Conservation (phyloP, 2,888 invertebrate species). For the Limnephilus lunatus region DNA sequence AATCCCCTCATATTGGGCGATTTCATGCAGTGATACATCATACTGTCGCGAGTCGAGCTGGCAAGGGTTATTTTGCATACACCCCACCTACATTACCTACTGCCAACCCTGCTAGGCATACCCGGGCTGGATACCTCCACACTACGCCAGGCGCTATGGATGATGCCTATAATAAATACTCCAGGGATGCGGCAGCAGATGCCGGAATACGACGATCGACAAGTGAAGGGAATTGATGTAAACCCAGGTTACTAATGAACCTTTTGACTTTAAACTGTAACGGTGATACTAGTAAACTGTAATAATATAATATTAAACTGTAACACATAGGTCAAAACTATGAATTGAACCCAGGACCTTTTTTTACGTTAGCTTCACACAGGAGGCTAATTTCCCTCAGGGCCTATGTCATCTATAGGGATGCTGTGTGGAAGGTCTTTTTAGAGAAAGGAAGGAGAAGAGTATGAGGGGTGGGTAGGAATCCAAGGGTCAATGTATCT, state of each 20-base stretch:
- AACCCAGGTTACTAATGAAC: not conserved
- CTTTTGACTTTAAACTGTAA: not conserved
- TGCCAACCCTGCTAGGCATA: no score
- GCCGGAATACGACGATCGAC: not conserved
- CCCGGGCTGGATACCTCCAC: not conserved
- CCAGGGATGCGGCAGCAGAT: not conserved
- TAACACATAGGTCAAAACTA: not conserved
- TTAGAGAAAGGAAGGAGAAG: no score
- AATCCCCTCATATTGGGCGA: conserved; percentile 57
- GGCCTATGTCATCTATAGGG: no score
- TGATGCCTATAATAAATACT: conserved; percentile 11
- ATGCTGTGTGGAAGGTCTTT: no score
- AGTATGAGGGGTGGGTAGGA: no score
- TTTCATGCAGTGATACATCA: conserved; percentile 59
- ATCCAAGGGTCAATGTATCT: no score
- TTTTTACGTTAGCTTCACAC: no score
- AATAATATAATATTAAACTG: not conserved
- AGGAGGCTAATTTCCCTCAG: no score
- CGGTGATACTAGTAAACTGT: not conserved
- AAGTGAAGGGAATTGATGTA: not conserved
- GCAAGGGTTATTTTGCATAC: conserved; percentile 52
- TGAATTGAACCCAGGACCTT: no score
- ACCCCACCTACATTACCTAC: not conserved
- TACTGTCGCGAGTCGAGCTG: conserved; percentile 53
- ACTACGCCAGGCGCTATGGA: not conserved